Base-by-base conservation (phyloP, 2,797 vertebrate genomes). In the Sus cebifrons region DNA sequence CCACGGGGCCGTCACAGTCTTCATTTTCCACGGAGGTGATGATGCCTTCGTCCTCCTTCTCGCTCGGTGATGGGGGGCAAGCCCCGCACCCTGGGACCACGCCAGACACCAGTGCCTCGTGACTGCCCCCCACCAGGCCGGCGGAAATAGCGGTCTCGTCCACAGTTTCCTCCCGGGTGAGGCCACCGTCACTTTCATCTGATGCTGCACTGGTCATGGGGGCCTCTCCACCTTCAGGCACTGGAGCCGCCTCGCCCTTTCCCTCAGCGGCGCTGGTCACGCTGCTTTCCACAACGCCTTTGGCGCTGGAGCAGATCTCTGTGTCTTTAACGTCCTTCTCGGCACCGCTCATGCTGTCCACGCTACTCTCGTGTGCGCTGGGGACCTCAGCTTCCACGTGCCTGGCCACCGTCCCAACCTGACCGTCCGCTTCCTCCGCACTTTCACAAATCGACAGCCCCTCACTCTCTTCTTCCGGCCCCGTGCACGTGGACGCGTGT, bases 271-370 rank as follows among this genome's bases (percentile, higher is more conserved):
- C 97, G 8, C 98, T 98, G 75, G 98, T 98, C 75, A 99, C 98
- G 0, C 99, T 99, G 96, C 98, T 99, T 96, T 98, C 99, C 83
- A 98, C 98, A 4, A 98, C 3, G 1, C 96, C 99, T 96, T 98
- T 98, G 3, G 85, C 86, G 21, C 97, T 98, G 86, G 97, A 98
- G 96, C 93, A 95, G 95, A 97, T 91, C 23, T 97, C 96, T 3
- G 27, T 49, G 77, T 75, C 91, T 64, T 96, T 98, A 36, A 15
- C 4, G 90, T 95, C 96, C 91, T 98, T 68, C 58, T 96, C 93
- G 1, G 81, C 36, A 18, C 86, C 60, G 0, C 32, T 98, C 96
- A 98, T 68, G 60, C 98, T 99, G 75, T 98, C 96, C 0, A 98
- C 93, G n/a, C 68, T 52, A 67, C 97, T 96, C 20, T 98, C 98